Percentiles rank a stretch among this genome's conserved stretches.
phyloP scores from a whole-genome alignment of 2,113 vertebrate species.

The Danionella cerebrum region DNA sequence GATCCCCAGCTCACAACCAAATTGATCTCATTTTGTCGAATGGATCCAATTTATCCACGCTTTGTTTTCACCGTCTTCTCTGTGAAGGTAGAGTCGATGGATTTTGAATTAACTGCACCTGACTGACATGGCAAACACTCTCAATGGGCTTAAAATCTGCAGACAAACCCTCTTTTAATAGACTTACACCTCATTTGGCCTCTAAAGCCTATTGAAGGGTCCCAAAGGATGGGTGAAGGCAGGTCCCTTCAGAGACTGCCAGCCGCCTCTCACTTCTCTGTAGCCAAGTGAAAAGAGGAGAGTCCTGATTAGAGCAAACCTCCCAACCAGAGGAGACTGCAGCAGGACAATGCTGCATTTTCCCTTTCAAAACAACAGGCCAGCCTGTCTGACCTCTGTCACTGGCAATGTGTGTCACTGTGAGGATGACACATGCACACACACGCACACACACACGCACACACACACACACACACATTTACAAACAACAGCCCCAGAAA shows the following conservation, averaged over 20 bases:
- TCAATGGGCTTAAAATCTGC: slow-evolving; percentile 60
- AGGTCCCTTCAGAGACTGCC: slow-evolving; percentile 36
- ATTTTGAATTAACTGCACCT: slow-evolving; percentile 63
- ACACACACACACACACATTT: slow-evolving; percentile 46
- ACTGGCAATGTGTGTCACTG: slow-evolving; percentile 65
- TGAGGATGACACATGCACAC: slow-evolving; percentile 52
- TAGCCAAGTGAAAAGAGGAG: slow-evolving; percentile 44
- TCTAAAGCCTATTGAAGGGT: slow-evolving; percentile 72
- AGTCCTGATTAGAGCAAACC: slow-evolving; percentile 53
- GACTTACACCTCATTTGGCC: slow-evolving; percentile 81
- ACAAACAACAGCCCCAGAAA: slow-evolving; percentile 21
- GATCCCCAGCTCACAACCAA: neutral
- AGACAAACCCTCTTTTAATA: slow-evolving; percentile 70
- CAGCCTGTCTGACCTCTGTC: slow-evolving; percentile 72
- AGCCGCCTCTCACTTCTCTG: slow-evolving; percentile 38
- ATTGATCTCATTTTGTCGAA: neutral
- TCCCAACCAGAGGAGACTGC: slow-evolving; percentile 52
- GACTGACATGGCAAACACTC: slow-evolving; percentile 58
- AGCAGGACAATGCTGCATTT: slow-evolving; percentile 60
- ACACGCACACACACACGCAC: slow-evolving; percentile 31
- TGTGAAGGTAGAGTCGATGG: slow-evolving; percentile 37
- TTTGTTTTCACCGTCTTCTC: slow-evolving; percentile 37
- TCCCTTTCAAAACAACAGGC: slow-evolving; percentile 65
- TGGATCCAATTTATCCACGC: slow-evolving; percentile 32
- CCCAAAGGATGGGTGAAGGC: slow-evolving; percentile 62